Conservation (phyloP, 2,797 vertebrate species). For the Morelia viridis region DNA sequence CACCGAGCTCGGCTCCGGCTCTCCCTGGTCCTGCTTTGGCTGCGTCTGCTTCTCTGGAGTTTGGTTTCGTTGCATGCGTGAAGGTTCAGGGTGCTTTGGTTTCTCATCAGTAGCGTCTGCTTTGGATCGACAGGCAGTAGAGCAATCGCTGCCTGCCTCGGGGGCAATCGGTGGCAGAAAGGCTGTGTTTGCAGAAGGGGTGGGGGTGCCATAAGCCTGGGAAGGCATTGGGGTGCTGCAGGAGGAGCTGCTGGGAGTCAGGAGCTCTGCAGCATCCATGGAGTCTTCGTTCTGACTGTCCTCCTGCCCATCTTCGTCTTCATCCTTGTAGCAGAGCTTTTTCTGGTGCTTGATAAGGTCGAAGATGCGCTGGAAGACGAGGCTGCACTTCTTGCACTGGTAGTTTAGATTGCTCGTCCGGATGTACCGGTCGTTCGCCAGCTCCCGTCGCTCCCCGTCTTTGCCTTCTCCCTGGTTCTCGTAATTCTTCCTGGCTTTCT, state of each 20-base stretch:
- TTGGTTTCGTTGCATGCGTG: constrained; percentile 80
- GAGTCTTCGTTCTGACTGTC: constrained; percentile 99
- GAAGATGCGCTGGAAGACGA: constrained; percentile 99
- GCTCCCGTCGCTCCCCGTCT: constrained; percentile 91
- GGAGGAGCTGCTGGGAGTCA: constrained; percentile 94
- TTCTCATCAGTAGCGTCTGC: constrained; percentile 84
- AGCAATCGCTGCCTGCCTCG: constrained; percentile 86
- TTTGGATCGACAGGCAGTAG: constrained; percentile 80
- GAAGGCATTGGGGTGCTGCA: constrained; percentile 96
- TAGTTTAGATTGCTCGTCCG: constrained; percentile 98
- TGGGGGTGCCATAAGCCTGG: constrained; percentile 86
- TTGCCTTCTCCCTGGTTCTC: constrained; percentile 96
- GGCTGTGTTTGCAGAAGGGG: constrained; percentile 82
- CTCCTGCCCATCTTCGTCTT: constrained; percentile 97
- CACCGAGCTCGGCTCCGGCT: constrained; percentile 83
- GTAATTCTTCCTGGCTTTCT: constrained; percentile 98
- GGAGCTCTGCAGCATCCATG: constrained; percentile 90
- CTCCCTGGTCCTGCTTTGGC: constrained; percentile 85
- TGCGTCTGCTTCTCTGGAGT: constrained; percentile 86
- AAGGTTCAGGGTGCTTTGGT: constrained; percentile 90
- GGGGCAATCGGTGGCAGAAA: constrained; percentile 72
- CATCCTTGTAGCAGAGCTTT: constrained; percentile 99
- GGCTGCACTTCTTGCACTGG: constrained; percentile 98
- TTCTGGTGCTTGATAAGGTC: constrained; percentile 99
- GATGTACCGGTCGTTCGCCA: constrained; percentile 96